A percentile compares a stretch with the other conserved stretches of the same genome.
These are phyloP conservation scores for Diprion similis DNA, from an alignment of 1,140 invertebrate species.

Conservation along the genomic window DNA sequence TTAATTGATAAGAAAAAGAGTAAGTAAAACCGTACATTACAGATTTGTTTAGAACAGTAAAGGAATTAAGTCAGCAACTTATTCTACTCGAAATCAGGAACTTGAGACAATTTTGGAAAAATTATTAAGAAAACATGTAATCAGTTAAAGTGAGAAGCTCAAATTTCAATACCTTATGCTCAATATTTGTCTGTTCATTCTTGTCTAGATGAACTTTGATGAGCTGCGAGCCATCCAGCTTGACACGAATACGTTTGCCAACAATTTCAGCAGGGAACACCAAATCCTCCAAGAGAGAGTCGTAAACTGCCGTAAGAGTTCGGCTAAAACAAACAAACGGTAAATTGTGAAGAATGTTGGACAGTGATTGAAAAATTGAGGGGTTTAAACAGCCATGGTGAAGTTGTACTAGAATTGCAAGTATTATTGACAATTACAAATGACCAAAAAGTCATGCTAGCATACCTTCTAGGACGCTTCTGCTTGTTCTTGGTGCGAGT, in stretches of 20 bases:
- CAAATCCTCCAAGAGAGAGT: slow-evolving; percentile 95
- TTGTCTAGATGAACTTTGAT: slow-evolving; percentile 99
- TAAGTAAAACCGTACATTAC: slow-evolving; percentile 3
- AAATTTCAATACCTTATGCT: slow-evolving; percentile 87
- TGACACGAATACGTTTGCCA: slow-evolving; percentile 95
- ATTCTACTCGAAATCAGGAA: slow-evolving; percentile 1
- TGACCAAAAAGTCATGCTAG: neutral
- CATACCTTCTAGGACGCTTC: slow-evolving; percentile 90
- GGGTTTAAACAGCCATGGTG: slow-evolving; percentile 19
- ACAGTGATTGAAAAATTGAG: neutral
- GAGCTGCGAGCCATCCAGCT: slow-evolving; percentile 93
- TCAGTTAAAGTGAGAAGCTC: neutral
- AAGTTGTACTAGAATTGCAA: slow-evolving; percentile 13
- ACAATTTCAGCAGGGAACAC: slow-evolving; percentile 99
- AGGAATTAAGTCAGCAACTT: slow-evolving; percentile 2
- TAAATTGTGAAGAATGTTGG: slow-evolving; percentile 9
- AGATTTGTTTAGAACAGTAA: neutral
- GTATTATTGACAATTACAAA: slow-evolving; percentile 3
- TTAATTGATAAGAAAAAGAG: slow-evolving; percentile 34
- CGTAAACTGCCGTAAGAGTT: slow-evolving; percentile 97
- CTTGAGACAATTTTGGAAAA: slow-evolving; percentile 6
- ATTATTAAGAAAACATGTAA: slow-evolving; percentile 3
- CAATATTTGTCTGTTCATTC: slow-evolving; percentile 98
- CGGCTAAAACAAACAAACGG: slow-evolving; percentile 66
- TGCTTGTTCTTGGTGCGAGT: slow-evolving; percentile 94